Evolutionary conservation across 2,888 invertebrate genomes (phyloP).

Genomic region (Andrena flavipes): DNA sequence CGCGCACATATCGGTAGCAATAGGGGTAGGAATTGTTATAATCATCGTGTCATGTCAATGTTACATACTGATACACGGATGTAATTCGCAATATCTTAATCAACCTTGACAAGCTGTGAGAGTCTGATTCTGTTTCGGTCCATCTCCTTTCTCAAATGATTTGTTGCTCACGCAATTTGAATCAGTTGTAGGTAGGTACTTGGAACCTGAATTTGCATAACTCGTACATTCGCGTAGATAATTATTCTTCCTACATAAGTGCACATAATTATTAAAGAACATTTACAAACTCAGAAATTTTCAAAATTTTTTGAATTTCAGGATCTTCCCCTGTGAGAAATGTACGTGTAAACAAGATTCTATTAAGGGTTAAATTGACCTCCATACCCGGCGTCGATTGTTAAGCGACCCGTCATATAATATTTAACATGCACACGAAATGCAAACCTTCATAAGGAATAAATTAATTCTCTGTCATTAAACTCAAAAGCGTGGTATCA

Average conservation of each 20-base stretch:
- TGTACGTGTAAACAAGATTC: too few relatives aligned
- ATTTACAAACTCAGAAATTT: too few relatives aligned
- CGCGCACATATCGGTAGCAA: conserved; percentile 12
- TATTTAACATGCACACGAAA: neutral
- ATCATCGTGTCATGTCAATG: conserved; percentile 55
- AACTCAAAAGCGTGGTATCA: neutral
- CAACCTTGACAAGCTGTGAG: conserved; percentile 59
- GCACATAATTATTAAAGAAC: too few relatives aligned
- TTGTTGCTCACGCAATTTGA: neutral
- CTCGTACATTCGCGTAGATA: too few relatives aligned
- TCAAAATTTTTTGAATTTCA: too few relatives aligned
- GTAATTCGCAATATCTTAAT: conserved; percentile 63
- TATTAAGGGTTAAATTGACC: too few relatives aligned
- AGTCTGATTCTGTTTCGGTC: conserved; percentile 32
- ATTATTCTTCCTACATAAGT: too few relatives aligned
- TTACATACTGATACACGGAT: conserved; percentile 54
- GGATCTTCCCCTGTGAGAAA: too few relatives aligned
- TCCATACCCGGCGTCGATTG: too few relatives aligned
- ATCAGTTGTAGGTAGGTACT: neutral
- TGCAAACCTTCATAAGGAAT: neutral
- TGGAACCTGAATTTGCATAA: neutral
- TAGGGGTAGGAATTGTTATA: conserved; percentile 39
- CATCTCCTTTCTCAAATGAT: conserved; percentile 24
- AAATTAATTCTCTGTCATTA: neutral
- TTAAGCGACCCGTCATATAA: too few relatives aligned